Evolutionary conservation across 1,140 invertebrate genomes (phyloP).

Genomic region (Luehdorfia chinensis): DNA sequence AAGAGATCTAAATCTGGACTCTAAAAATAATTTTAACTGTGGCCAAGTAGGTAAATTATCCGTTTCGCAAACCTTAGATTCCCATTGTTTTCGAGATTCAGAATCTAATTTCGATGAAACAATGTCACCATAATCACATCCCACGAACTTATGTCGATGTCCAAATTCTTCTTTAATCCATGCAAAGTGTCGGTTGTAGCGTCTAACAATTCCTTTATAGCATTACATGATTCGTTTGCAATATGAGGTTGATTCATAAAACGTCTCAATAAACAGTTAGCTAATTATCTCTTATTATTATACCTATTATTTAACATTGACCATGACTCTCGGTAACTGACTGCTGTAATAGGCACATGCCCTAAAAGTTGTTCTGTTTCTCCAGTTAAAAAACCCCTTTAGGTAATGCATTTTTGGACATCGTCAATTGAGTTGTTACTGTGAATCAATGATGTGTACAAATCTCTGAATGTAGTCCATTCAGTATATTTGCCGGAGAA

Average conservation of each 20-base stretch:
- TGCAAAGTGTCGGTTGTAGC: no score
- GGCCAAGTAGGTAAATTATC: no score
- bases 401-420: constrained; percentile 25
- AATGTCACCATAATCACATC: no score
- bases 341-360: constrained; percentile 12
- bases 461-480: constrained; percentile 19
- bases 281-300: constrained; percentile 21
- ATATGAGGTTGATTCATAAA: no score
- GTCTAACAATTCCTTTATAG: no score
- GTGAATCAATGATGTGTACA: constrained; percentile 18
- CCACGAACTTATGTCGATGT: no score
- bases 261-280: no score
- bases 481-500: constrained; percentile 15
- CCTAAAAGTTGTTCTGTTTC: constrained; percentile 18
- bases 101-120: constrained; percentile 21
- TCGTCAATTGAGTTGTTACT: constrained; percentile 11
- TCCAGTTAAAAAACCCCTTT: constrained; percentile 23
- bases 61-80: neutral
- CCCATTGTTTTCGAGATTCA: constrained; percentile 2
- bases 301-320: constrained; percentile 10
- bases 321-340: constrained; percentile 18
- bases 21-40: no score
- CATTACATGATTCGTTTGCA: no score
- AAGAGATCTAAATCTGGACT: no score
- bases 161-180: no score